Conservation (phyloP, 2,113 vertebrate species). For the Cyanistes caeruleus region DNA sequence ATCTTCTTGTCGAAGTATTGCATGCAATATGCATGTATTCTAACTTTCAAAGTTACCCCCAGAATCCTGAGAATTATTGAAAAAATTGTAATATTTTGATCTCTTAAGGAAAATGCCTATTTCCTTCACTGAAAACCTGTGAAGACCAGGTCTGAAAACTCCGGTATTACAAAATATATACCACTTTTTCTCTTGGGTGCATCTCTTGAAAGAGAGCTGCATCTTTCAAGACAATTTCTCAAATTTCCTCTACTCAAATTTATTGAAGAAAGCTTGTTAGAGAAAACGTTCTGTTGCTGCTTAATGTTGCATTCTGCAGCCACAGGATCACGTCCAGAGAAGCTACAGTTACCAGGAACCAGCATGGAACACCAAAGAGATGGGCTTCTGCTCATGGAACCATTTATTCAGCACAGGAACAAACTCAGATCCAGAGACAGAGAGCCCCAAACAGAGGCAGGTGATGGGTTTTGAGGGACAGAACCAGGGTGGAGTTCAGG, state of each 20-base stretch:
- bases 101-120: not conserved
- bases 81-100: not conserved
- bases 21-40: accelerated
- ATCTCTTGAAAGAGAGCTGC: not conserved
- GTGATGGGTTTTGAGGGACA: no score
- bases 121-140: not conserved
- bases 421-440: no score
- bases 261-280: not conserved
- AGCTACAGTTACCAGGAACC: no score
- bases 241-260: not conserved
- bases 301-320: not conserved
- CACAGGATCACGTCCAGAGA: no score
- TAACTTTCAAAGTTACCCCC: not conserved
- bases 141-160: not conserved
- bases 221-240: not conserved
- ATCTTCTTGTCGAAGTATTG: not conserved
- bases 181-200: not conserved
- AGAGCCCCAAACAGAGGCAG: no score
- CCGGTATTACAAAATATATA: not conserved
- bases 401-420: no score
- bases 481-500: no score
- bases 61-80: not conserved
- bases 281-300: not conserved
- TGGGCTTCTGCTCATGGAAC: no score
- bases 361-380: no score